Conservation (phyloP, 2,888 invertebrate genomes). For the Fragum sueziense region DNA sequence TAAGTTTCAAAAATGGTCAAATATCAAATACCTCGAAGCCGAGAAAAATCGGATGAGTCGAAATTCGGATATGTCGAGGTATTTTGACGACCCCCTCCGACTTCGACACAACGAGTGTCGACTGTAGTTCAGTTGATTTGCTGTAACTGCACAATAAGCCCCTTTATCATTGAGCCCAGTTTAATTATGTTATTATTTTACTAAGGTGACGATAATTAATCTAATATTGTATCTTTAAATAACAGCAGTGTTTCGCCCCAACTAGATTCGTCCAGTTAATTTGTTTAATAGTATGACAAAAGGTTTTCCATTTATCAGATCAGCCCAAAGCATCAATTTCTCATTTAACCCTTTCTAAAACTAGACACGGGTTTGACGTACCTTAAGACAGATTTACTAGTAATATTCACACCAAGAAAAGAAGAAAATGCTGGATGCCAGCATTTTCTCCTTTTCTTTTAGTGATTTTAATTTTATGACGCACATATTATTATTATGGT, state of each 20-base stretch:
- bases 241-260: conserved; percentile 26
- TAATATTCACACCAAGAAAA: no score
- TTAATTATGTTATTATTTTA: conserved; percentile 17
- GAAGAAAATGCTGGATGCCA: not conserved
- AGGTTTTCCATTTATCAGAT: conserved; percentile 38
- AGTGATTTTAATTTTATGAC: not conserved
- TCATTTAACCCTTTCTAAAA: conserved; percentile 1
- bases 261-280: conserved; percentile 35
- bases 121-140: no score
- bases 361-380: not conserved
- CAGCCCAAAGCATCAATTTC: conserved; percentile 21
- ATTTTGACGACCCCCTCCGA: no score
- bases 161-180: not conserved
- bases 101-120: no score
- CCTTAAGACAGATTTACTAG: not conserved
- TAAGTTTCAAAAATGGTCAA: no score
- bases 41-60: no score
- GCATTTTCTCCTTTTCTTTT: not conserved
- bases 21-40: no score
- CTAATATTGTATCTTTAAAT: conserved; percentile 46
- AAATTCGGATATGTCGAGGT: no score
- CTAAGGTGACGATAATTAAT: conserved; percentile 55
- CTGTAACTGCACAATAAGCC: not conserved
- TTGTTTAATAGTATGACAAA: conserved; percentile 57
- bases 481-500: not conserved